Evolutionary conservation across 1,140 invertebrate species (phyloP).

Genomic region (Pantala flavescens): DNA sequence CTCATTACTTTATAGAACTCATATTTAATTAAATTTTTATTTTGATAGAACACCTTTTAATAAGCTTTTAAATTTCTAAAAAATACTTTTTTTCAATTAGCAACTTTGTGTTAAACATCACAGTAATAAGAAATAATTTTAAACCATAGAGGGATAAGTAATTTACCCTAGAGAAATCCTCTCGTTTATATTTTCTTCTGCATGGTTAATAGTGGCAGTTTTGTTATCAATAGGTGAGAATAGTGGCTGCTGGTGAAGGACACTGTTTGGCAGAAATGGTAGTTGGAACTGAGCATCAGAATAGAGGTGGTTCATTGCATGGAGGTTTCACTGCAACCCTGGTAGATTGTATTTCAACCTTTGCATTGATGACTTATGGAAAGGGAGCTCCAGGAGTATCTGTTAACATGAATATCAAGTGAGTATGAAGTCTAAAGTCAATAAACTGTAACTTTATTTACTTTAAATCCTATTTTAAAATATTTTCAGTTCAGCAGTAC

Average conservation of each 20-base stretch:
- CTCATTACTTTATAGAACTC: no score
- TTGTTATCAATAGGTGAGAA: constrained; percentile 43
- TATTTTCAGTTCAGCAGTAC: no score
- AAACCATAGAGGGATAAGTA: no score
- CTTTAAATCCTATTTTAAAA: no score
- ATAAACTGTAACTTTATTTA: constrained; percentile 13
- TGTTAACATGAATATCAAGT: constrained; percentile 61
- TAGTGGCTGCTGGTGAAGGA: constrained; percentile 56
- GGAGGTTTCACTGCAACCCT: constrained; percentile 73
- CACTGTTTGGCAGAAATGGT: constrained; percentile 61
- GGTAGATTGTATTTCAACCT: constrained; percentile 72
- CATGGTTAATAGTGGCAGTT: background rate
- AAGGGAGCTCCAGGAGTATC: constrained; percentile 53
- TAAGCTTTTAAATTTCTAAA: no score
- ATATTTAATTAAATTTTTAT: no score
- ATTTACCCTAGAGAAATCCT: no score
- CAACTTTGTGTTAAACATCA: no score
- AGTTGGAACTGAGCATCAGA: constrained; percentile 64
- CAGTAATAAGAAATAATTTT: no score
- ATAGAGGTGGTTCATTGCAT: constrained; percentile 63
- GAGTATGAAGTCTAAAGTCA: constrained; percentile 28
- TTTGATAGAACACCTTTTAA: no score
- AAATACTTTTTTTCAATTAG: no score
- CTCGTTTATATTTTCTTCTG: background rate
- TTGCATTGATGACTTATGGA: constrained; percentile 59